These are phyloP conservation scores for Pristionchus fissidentatus DNA, from an alignment of 2,888 invertebrate species.

Conservation along the genomic window DNA sequence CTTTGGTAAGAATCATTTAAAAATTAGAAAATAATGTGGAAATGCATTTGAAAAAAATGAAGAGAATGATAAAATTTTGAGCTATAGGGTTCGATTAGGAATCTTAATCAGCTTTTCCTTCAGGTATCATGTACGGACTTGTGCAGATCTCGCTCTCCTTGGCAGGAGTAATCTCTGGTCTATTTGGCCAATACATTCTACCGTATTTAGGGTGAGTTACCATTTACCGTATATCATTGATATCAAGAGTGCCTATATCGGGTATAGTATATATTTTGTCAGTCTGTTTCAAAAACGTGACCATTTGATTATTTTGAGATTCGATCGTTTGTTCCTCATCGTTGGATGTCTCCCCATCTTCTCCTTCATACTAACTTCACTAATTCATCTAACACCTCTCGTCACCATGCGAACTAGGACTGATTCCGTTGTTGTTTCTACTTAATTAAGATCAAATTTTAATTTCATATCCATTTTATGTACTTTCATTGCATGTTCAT, in stretches of 20 bases:
- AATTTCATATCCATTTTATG: neutral
- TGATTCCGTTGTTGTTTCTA: neutral
- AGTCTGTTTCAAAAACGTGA: conserved; percentile 57
- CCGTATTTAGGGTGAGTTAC: conserved; percentile 40
- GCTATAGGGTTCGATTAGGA: no score
- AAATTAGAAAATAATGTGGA: no score
- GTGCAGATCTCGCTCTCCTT: conserved; percentile 67
- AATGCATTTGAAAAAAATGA: no score
- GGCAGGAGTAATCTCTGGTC: conserved; percentile 69
- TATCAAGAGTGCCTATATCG: no score
- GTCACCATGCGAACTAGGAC: conserved; percentile 15
- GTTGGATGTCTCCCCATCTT: conserved; percentile 53
- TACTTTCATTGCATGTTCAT: no score
- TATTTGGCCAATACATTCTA: conserved; percentile 60
- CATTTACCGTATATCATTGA: neutral
- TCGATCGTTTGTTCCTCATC: conserved; percentile 65
- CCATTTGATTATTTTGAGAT: conserved; percentile 58
- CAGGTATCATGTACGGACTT: conserved; percentile 67
- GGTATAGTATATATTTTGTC: no score
- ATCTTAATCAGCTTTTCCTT: neutral
- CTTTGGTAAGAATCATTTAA: conserved; percentile 54
- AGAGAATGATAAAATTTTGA: no score
- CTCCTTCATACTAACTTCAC: conserved; percentile 64
- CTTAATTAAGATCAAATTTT: neutral
- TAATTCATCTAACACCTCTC: conserved; percentile 58